Evolutionary conservation across 2,113 vertebrate genomes (phyloP).

Genomic region (Semnornis frantzii): DNA sequence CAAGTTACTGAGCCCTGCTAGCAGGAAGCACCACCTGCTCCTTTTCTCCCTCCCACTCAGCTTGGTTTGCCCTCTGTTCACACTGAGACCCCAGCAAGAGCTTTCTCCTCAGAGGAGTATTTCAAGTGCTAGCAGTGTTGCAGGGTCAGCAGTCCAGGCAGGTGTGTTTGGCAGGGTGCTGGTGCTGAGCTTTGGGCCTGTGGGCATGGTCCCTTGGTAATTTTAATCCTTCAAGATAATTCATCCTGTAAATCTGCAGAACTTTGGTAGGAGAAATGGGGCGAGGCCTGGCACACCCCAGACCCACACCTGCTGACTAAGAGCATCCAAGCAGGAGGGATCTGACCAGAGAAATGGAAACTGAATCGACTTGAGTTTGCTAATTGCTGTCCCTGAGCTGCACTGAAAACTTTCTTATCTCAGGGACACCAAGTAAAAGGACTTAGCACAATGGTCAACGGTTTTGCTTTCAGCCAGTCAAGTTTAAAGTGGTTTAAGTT

Average conservation of each 20-base stretch:
- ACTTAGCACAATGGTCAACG: neutral
- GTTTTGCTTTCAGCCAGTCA: neutral
- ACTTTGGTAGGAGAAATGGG: neutral
- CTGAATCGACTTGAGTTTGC: neutral
- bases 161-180: neutral
- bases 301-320: neutral
- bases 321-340: neutral
- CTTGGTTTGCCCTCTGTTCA: neutral
- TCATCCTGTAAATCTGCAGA: neutral
- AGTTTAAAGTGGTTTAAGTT: neutral
- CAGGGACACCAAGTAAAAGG: neutral
- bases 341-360: neutral
- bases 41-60: neutral
- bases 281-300: neutral
- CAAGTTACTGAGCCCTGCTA: neutral
- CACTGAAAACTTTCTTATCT: neutral
- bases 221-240: neutral
- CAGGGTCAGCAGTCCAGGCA: neutral
- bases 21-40: neutral
- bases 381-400: neutral
- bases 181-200: neutral
- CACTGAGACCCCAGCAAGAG: neutral
- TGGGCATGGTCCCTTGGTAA: neutral
- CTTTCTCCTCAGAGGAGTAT: neutral
- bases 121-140: neutral